phyloP scores from a whole-genome alignment of 2,888 invertebrate species.

The Pemphredon lugubris region DNA sequence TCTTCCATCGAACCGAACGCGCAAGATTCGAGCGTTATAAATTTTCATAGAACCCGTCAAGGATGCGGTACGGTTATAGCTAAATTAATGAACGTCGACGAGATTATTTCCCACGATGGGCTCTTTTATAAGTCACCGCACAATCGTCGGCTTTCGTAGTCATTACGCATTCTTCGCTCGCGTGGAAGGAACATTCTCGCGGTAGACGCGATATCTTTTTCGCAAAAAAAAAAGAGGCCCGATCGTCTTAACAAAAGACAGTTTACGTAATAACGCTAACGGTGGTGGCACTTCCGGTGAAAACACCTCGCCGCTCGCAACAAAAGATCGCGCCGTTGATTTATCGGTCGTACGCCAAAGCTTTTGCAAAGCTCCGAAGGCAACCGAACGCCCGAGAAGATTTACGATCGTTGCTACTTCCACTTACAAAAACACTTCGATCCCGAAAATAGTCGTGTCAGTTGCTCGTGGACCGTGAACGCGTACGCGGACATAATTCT shows the following conservation, averaged over 20 bases:
- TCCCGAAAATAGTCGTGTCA: conserved; percentile 16
- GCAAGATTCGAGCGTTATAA: too few species aligned
- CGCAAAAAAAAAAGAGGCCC: neutral
- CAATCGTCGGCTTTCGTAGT: neutral
- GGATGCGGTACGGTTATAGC: too few species aligned
- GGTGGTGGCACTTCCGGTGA: conserved; percentile 29
- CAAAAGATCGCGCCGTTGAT: conserved; percentile 32
- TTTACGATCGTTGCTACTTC: conserved; percentile 33
- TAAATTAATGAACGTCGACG: neutral
- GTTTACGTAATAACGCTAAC: conserved; percentile 23
- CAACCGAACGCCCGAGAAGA: conserved; percentile 17
- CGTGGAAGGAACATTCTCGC: neutral
- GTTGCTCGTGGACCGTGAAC: neutral
- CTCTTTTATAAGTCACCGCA: neutral
- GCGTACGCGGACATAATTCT: neutral
- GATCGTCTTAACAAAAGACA: conserved; percentile 8
- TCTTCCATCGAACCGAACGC: too few species aligned
- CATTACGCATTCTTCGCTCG: neutral
- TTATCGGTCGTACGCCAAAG: conserved; percentile 24
- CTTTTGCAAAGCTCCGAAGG: conserved; percentile 5
- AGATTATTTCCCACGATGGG: neutral
- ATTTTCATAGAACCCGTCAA: too few species aligned
- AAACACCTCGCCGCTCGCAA: conserved; percentile 16
- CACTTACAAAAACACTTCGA: neutral
- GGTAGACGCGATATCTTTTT: too few species aligned